Evolutionary conservation across 2,888 invertebrate species (phyloP), one percentile per base, ranked within the genome.

Genomic region (Sclerodermus sp.): DNA sequence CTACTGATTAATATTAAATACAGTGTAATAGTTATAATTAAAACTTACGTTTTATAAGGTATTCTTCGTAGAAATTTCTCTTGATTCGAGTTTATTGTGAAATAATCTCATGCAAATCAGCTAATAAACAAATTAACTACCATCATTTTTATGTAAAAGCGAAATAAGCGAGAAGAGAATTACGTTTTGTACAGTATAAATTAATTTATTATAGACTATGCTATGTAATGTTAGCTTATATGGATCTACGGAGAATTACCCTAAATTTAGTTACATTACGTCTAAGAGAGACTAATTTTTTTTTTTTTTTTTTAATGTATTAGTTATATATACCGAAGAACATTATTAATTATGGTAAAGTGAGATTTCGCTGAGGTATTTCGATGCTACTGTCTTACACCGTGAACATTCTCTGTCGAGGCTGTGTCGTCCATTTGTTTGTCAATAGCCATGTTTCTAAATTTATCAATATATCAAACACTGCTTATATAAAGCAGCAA

Each of bases 361-460:
- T 55, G 60, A 64, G 60, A 56, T 57, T 69, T 62, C 57, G 68
- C 69, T 67, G 69, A 69, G 69, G 56, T 66, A 64, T 65, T 49
- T 65, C 64, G 60, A 59, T 59, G 60, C 62, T 66, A 58, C 62
- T 71, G 63, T 69, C 62, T 55, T 64, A 68, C 66, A 74, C 62
- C 59, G 72, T 73, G 71, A 75, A 75, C 70, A 73, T 75, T 74
- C 67, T 74, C 71, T 73, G 65, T 67, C 63, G 60, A 67, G 70
- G 71, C 73, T 74, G 71, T 73, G 73, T 68, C 55, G 62, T 58
- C 64, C 60, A 64, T 69, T 66, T 66, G 68, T 62, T 61, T 57
- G 58, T 46, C 49, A 50, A 52, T 53, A 66, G 64, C 51, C 66
- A 62, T 65, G 61, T 64, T 62, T 67, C 70, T 58, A 67, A 67